Percentiles rank a stretch among this genome's conserved stretches.
These are phyloP conservation scores for Orthosia incerta DNA, from an alignment of 2,888 invertebrate genomes.

Conservation along the genomic window DNA sequence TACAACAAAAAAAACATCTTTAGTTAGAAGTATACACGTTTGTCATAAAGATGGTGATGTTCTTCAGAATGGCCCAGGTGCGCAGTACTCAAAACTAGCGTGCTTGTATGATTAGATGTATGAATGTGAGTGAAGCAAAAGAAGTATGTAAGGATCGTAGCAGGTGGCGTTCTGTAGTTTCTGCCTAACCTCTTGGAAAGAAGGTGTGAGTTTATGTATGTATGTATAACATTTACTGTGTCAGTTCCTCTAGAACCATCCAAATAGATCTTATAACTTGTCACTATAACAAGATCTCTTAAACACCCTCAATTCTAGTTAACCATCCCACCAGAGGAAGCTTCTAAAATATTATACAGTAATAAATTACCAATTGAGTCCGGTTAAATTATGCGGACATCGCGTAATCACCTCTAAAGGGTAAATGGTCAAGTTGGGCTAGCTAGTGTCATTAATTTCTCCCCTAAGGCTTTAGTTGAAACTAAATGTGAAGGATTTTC, in stretches of 20 bases:
- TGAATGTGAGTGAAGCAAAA: too few species aligned
- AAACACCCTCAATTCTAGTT: not conserved
- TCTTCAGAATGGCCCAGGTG: not conserved
- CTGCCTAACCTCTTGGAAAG: too few species aligned
- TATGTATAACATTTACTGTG: not conserved
- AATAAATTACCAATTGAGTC: slow-evolving; percentile 36
- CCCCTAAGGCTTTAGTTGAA: slow-evolving; percentile 5
- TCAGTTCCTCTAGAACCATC: not conserved
- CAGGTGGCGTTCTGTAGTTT: too few species aligned
- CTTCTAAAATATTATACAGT: slow-evolving; percentile 21
- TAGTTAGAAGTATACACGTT: too few species aligned
- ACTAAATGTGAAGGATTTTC: slow-evolving; percentile 44
- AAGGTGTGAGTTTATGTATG: too few species aligned
- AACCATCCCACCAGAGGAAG: not conserved
- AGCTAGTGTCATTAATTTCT: slow-evolving; percentile 43
- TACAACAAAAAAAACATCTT: not conserved
- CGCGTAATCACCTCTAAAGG: slow-evolving; percentile 32
- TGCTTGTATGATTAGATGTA: too few species aligned
- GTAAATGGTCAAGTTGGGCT: slow-evolving; percentile 44
- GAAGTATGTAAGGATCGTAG: too few species aligned
- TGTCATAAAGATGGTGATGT: too few species aligned
- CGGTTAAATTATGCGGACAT: slow-evolving; percentile 37
- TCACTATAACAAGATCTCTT: not conserved
- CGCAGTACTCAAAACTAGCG: too few species aligned
- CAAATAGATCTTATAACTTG: not conserved